Evolutionary conservation across 1,140 invertebrate species (phyloP).

Genomic region (Sycophila sp.): DNA sequence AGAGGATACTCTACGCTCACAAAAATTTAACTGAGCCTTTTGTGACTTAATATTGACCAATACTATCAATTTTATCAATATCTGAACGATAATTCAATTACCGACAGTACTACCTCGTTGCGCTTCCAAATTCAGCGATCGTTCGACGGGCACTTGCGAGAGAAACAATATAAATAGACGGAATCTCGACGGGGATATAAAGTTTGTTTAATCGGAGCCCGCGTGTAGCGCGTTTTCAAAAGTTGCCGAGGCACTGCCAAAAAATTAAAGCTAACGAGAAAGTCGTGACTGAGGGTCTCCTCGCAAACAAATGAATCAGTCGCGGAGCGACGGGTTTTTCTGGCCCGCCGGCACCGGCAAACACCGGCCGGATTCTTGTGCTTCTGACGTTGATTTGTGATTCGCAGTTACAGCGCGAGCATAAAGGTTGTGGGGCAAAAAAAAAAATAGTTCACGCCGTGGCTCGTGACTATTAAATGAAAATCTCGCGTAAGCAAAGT

Average conservation of each 20-base stretch:
- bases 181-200: too few species aligned
- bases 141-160: too few species aligned
- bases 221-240: too few species aligned
- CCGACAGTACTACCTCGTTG: too few species aligned
- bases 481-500: slow-evolving; percentile 1
- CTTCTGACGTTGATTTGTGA: slow-evolving; percentile 13
- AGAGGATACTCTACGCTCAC: too few species aligned
- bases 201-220: too few species aligned
- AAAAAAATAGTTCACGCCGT: slow-evolving; percentile 1
- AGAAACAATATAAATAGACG: too few species aligned
- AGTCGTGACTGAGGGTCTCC: background rate
- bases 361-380: slow-evolving; percentile 4
- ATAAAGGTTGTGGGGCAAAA: background rate
- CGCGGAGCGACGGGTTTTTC: slow-evolving; percentile 23
- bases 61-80: too few species aligned
- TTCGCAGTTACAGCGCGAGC: background rate
- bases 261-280: background rate
- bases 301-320: slow-evolving; percentile 21
- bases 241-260: background rate
- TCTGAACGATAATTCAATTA: too few species aligned
- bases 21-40: too few species aligned
- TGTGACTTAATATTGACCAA: too few species aligned
- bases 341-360: background rate
- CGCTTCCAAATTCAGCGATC: too few species aligned
- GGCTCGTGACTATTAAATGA: slow-evolving; percentile 6